These are phyloP conservation scores for Celastrina argiolus DNA, from an alignment of 2,888 invertebrate genomes.

Conservation along the genomic window DNA sequence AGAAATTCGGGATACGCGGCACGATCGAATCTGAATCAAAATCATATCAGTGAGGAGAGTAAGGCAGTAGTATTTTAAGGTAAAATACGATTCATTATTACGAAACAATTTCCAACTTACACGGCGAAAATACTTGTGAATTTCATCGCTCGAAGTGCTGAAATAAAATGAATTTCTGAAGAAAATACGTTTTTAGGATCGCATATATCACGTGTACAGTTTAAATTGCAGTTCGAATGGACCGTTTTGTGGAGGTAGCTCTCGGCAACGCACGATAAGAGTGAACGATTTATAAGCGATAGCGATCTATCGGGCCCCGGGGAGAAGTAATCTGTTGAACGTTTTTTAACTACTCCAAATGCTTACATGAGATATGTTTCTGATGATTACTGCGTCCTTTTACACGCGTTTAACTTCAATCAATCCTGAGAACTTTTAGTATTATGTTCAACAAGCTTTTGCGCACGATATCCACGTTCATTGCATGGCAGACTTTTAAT, in stretches of 20 bases:
- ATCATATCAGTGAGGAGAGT: no score
- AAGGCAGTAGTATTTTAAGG: no score
- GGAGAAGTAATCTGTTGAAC: conserved; percentile 42
- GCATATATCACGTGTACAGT: conserved; percentile 9
- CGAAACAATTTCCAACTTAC: neutral
- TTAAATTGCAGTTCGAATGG: conserved; percentile 22
- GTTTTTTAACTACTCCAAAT: conserved; percentile 36
- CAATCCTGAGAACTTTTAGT: neutral
- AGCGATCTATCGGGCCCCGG: conserved; percentile 45
- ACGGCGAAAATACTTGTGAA: neutral
- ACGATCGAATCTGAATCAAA: no score
- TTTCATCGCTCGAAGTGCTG: conserved; percentile 1
- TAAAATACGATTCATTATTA: neutral
- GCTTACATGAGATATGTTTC: conserved; percentile 21
- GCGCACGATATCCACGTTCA: no score
- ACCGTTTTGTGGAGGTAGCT: conserved; percentile 33
- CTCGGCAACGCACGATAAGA: conserved; percentile 44
- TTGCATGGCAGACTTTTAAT: no score
- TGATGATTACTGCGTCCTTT: conserved; percentile 2
- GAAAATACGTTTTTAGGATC: conserved; percentile 4
- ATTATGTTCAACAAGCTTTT: no score
- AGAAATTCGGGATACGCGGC: no score
- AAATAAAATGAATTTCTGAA: neutral
- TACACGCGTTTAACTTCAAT: neutral
- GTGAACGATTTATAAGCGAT: conserved; percentile 53